Base-by-base conservation (phyloP, 2,113 vertebrate genomes). In the Ctenomys sociabilis region DNA sequence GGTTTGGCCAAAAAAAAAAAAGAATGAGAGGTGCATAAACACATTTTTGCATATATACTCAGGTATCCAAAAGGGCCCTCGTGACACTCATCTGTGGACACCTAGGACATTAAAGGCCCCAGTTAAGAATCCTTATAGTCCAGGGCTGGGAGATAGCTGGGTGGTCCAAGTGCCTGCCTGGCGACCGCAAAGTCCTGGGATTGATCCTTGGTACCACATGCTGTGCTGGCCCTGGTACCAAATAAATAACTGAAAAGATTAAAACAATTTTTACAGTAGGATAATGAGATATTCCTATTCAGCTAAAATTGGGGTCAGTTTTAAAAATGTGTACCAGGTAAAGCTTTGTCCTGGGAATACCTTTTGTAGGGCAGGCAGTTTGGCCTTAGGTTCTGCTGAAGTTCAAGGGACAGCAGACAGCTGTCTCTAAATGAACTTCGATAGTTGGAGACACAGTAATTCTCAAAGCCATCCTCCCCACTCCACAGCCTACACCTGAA, bases 401-500 rank as follows among this genome's bases (percentile, higher is more conserved):
- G 7, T 87, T 95, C 30, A 78, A 59, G 30, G 61, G 0, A 6
- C 22, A 86, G 12, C 90, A 88, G 73, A 30, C 80, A 80, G 54
- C 21, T 45, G 96, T 77, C 10, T 96, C 49, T 84, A 85, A 90
- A 45, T 91, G 90, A 66, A 32, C 49, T n/a, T 21, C 83, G 91
- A 84, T 68, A 80, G 54, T 40, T 90, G 70, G 54, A 93, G 49
- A 93, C 83, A 85, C 40, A 59, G 40, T 68, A 78, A 75, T 72
- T 84, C 43, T n/a, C 45, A 49, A 45, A 91, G 40, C 86, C 1
- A 0, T 84, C 16, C 28, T 87, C 12, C 28, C 12, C 16, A 75
- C 10, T 37, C 57, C 28, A 61, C 10, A 63, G 19, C 84, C 68
- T 75, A 57, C 64, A 26, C n/a, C 85, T 82, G 52, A 85, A 91